phyloP scores from a whole-genome alignment of 2,113 vertebrate genomes.

The Phaethon lepturus region DNA sequence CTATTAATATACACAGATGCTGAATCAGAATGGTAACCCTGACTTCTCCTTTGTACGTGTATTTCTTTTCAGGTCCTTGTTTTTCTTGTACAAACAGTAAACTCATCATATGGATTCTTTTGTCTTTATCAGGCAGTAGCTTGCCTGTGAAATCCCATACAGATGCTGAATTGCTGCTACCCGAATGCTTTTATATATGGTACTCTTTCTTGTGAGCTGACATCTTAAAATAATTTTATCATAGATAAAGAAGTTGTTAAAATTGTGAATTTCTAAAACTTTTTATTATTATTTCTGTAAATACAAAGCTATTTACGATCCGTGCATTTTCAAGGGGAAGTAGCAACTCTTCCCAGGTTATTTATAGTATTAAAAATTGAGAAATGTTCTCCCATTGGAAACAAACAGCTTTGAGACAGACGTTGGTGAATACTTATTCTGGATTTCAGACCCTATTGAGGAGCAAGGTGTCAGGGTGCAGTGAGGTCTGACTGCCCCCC shows the following conservation, averaged over 20 bases:
- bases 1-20: not conserved
- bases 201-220: not conserved
- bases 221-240: not conserved
- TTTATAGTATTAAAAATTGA: not conserved
- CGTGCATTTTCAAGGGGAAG: not conserved
- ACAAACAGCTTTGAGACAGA: not conserved
- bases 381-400: not conserved
- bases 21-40: not conserved
- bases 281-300: not conserved
- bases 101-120: not conserved
- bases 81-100: not conserved
- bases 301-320: not conserved
- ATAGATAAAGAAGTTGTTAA: not conserved
- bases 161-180: not conserved
- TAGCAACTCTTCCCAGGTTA: not conserved
- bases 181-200: not conserved
- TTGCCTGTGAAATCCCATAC: not conserved
- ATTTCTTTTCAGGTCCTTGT: not conserved
- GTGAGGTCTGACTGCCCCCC: not conserved
- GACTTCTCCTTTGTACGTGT: not conserved
- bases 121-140: not conserved
- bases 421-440: not conserved
- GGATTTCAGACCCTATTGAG: not conserved
- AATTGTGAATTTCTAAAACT: not conserved
- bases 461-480: not conserved